phyloP scores from a whole-genome alignment of 2,888 invertebrate genomes.

The Morinoia aosen region DNA sequence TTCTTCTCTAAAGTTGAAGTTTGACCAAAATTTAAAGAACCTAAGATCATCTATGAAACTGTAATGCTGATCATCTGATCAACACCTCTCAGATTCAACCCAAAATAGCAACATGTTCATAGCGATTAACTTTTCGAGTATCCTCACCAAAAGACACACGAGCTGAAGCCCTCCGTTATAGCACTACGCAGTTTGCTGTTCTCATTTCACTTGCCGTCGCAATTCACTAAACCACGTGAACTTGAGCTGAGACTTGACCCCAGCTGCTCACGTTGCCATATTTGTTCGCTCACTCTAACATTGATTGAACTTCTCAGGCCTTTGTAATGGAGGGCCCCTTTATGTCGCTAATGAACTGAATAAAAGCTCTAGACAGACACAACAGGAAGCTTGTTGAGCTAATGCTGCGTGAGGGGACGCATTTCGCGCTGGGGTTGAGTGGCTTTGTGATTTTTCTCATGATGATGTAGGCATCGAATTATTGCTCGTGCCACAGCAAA shows the following conservation, averaged over 20 bases:
- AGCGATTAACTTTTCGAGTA: too few species aligned
- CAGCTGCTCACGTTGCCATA: background rate
- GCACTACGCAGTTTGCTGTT: background rate
- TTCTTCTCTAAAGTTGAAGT: too few species aligned
- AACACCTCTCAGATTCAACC: background rate
- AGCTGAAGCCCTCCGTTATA: background rate
- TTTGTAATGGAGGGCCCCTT: background rate
- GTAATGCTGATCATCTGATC: too few species aligned
- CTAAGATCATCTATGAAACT: too few species aligned
- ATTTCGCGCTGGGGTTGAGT: background rate
- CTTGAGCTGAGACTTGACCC: background rate
- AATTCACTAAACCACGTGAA: background rate
- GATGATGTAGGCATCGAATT: background rate
- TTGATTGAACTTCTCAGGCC: background rate
- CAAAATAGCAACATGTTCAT: too few species aligned
- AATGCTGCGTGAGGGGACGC: background rate
- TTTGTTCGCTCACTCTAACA: background rate
- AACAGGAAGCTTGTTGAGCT: background rate
- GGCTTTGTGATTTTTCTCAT: background rate
- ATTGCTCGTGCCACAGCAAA: background rate
- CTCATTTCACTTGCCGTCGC: background rate
- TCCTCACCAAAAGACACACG: too few species aligned
- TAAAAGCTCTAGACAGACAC: background rate
- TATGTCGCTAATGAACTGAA: conserved; percentile 9
- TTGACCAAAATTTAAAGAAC: too few species aligned